Base-by-base conservation (phyloP, 2,888 invertebrate species). In the Clunio marinus region DNA sequence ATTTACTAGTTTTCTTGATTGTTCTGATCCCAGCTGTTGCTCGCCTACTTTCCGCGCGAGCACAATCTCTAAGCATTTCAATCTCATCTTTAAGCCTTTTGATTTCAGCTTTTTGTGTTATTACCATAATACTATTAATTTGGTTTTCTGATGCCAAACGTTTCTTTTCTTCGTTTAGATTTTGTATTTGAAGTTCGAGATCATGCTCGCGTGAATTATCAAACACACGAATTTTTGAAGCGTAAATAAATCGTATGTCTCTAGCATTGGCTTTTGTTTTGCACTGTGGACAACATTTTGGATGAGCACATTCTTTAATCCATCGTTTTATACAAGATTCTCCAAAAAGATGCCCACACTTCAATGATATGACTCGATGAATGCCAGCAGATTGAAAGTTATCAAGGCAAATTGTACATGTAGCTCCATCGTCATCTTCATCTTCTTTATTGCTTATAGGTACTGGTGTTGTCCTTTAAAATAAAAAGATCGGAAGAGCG, bases 271-370 rank as follows among this genome's bases (percentile, higher is more conserved):
- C 87, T 75, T 83, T 86, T 63, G 82, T 81, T 75, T 93, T 93
- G 75, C 93, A 94, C 7, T 90, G 89, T 0, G 94, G 94, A 76
- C 93, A 94, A 1, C 82, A 80, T 67, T 84, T 81, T 58, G 25
- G 58, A n/a, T 10, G 25, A 20, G 24, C 25, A 1, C 75, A 81
- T 70, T 73, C 82, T 65, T 79, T 81, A 3, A 93, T 77, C 93
- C 93, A 94, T 32, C 86, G 82, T 63, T 83, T 79, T 5, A 94
- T 87, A 74, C 93, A 94, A 59, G 82, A 81, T 1, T 83, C 76
- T 0, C 95, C 94, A 77, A 93, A 95, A 8, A 94, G 77, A 78
- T 95, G 94, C 0, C 95, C 94, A 77, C 95, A 95, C 74, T 86
- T 86, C 5, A 95, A 78, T 1, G 89, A 86, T 37, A 88, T 87